Conservation (phyloP, 53 echinoderm and acorn worm species). For the Zoroaster sp. region DNA sequence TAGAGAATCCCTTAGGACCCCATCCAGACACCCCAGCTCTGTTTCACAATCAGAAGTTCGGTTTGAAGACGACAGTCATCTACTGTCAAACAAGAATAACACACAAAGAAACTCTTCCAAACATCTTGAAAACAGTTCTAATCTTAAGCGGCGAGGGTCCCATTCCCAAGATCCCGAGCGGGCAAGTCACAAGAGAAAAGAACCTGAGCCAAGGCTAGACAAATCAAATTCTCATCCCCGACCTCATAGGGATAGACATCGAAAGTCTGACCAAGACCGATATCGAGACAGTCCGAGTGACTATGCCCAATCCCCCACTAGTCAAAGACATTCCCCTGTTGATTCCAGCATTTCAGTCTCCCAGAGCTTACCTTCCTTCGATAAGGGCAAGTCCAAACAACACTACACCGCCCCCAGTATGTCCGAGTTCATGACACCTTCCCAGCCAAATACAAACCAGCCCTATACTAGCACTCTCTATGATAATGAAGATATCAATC, state of each 20-base stretch:
- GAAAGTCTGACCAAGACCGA: slow-evolving; percentile 19
- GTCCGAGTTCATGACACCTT: slow-evolving; percentile 5
- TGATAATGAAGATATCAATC: slow-evolving; percentile 40
- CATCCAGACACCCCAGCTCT: slow-evolving; percentile 12
- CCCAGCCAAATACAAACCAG: slow-evolving; percentile 22
- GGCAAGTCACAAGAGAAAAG: slow-evolving; percentile 18
- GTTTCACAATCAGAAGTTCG: slow-evolving; percentile 32
- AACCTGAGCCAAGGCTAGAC: slow-evolving; percentile 23
- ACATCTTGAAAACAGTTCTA: slow-evolving; percentile 35
- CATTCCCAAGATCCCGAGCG: slow-evolving; percentile 31
- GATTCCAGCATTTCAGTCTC: neutral
- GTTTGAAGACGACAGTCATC: slow-evolving; percentile 13
- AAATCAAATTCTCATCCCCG: slow-evolving; percentile 25
- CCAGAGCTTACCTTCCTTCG: neutral
- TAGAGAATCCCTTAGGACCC: slow-evolving; percentile 7
- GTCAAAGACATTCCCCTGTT: neutral
- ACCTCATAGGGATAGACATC: slow-evolving; percentile 27
- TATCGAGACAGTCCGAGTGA: slow-evolving; percentile 33
- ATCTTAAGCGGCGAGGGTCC: slow-evolving; percentile 36
- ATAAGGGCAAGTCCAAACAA: slow-evolving; percentile 13
- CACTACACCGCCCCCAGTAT: neutral
- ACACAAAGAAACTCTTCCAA: slow-evolving; percentile 11
- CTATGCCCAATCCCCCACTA: slow-evolving; percentile 3
- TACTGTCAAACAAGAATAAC: neutral
- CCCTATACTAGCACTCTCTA: slow-evolving; percentile 3